Conservation (phyloP, 2,888 invertebrate species). For the Brassicogethes aeneus region DNA sequence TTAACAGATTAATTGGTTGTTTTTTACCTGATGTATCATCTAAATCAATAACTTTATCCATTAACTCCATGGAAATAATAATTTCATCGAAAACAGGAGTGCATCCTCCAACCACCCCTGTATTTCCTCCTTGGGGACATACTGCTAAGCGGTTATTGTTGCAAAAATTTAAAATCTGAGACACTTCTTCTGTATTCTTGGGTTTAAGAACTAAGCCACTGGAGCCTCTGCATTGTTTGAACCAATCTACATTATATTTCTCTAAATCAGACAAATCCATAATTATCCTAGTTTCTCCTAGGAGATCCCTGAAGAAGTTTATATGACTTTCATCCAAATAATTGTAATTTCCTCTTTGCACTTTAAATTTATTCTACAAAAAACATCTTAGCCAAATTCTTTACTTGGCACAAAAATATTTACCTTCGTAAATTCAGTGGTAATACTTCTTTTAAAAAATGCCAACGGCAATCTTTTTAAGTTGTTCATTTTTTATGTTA, state of each 20-base stretch:
- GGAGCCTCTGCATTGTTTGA: conserved; percentile 71
- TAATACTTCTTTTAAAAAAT: no score
- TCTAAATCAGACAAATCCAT: conserved; percentile 68
- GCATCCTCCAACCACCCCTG: conserved; percentile 88
- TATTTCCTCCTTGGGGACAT: conserved; percentile 91
- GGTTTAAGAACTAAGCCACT: conserved; percentile 81
- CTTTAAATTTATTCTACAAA: conserved; percentile 50
- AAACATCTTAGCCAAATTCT: no score
- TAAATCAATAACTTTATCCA: conserved; percentile 76
- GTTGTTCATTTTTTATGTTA: no score
- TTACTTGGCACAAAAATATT: no score
- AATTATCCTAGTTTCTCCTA: conserved; percentile 57
- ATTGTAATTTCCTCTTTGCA: conserved; percentile 53
- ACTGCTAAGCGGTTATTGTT: conserved; percentile 74
- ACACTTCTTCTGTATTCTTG: conserved; percentile 76
- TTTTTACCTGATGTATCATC: conserved; percentile 82
- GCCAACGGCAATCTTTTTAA: no score
- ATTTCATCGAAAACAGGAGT: conserved; percentile 97
- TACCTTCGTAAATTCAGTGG: conserved; percentile 19
- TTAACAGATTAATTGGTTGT: no score
- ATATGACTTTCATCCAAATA: conserved; percentile 50
- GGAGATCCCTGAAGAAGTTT: conserved; percentile 52
- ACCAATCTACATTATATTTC: conserved; percentile 82
- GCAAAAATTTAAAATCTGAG: conserved; percentile 77
- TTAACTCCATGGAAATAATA: conserved; percentile 69